Percentiles rank a stretch among this genome's conserved stretches.
Conservation (phyloP, 2,888 invertebrate species). For the Agrochola litura region DNA sequence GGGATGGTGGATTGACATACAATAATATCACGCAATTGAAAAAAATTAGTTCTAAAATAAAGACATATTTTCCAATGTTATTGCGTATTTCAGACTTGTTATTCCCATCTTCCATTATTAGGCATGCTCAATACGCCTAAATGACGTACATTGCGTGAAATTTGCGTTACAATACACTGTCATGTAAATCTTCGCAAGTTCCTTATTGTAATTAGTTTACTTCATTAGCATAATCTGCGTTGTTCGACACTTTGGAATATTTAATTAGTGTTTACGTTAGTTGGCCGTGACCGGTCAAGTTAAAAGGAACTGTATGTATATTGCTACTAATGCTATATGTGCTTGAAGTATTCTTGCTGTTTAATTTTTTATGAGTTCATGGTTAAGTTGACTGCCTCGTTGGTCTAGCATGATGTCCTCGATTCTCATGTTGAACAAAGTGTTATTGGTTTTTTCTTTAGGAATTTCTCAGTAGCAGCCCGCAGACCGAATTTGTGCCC, state of each 20-base stretch:
- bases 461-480: too few species aligned
- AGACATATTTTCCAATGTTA: not conserved
- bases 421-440: too few species aligned
- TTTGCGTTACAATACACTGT: conserved; percentile 24
- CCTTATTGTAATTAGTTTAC: conserved; percentile 25
- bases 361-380: not conserved
- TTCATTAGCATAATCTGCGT: conserved; percentile 7
- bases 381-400: not conserved
- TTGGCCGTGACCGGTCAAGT: conserved; percentile 5
- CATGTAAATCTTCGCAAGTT: conserved; percentile 20
- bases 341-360: not conserved
- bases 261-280: conserved; percentile 3
- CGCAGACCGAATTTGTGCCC: too few species aligned
- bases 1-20: not conserved
- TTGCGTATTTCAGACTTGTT: conserved; percentile 9
- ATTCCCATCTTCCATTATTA: conserved; percentile 2
- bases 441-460: too few species aligned
- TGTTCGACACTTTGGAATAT: conserved; percentile 14
- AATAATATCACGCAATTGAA: not conserved
- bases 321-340: not conserved
- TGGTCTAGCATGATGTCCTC: too few species aligned
- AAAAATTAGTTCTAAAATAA: not conserved
- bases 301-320: not conserved
- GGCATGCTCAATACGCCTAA: not conserved
- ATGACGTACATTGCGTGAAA: conserved; percentile 31